Evolutionary conservation across 2,113 vertebrate species (phyloP), one percentile per base, ranked within the genome.

Genomic region (Phrynocephalus versicolor): DNA sequence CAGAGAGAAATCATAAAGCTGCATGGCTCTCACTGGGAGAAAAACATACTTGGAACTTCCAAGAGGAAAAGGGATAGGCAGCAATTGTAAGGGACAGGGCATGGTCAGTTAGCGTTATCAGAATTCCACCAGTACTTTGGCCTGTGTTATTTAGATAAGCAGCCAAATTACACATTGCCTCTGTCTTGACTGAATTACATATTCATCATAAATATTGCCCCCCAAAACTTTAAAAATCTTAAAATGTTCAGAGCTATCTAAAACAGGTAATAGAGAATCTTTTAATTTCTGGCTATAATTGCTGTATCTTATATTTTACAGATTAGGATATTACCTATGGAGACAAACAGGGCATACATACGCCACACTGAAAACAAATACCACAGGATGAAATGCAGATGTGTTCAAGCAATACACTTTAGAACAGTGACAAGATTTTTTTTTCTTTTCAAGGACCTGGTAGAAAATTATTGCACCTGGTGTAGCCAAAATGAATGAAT

Each of bases 41-140:
- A 72, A 35, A 69, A n/a, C 18, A 73, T 58, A 73, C 39, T 67
- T 23, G 39, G 72, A 51, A 19, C 51, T 23, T 23, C 45, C 37
- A 21, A 41, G 16, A 41, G 33, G 64, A 21, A 78, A 15, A 39
- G 60, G 19, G 21, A 37, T 41, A 33, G 35, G 67, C 39, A 72
- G 57, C 51, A 71, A 23, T 30, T 62, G 41, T 71, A 41, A 77
- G 67, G 64, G 67, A 45, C 25, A 60, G 51, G 75, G 39, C 37
- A 71, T 71, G 35, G 76, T 71, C 65, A 62, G 84, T 79, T 70
- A 72, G 71, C 76, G 71, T 71, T 70, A 85, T 72, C 25, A 18
- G 33, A 60, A 71, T 62, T 72, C 67, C 37, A 72, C 10, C 51
- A 60, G 84, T 58, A 85, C 76, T 85, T 85, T 72, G 76, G 79